Conservation (phyloP, 2,888 invertebrate species). For the Trichopoda pennipes region DNA sequence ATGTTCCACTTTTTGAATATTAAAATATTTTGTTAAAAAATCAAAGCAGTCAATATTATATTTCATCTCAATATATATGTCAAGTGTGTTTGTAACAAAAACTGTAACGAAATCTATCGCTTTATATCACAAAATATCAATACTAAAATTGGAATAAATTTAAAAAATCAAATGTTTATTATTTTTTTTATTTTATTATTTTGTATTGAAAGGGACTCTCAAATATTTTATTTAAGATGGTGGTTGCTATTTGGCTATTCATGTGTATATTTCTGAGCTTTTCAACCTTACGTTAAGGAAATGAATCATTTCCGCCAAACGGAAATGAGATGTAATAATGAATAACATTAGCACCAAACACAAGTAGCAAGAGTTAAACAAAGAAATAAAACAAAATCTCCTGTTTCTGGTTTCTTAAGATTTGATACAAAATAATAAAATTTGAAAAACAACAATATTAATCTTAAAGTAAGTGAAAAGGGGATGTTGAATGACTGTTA, state of each 20-base stretch:
- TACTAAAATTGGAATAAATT: slow-evolving; percentile 26
- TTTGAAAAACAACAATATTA: slow-evolving; percentile 14
- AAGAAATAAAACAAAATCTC: neutral
- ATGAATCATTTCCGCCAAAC: slow-evolving; percentile 70
- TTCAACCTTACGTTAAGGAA: slow-evolving; percentile 60
- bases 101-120: no score
- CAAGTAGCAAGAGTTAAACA: slow-evolving; percentile 13
- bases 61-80: no score
- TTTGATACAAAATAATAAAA: slow-evolving; percentile 14
- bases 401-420: slow-evolving; percentile 16
- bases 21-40: no score
- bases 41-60: no score
- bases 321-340: slow-evolving; percentile 71
- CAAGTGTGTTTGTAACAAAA: no score
- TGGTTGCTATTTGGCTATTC: neutral
- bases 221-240: slow-evolving; percentile 70
- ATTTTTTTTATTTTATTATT: slow-evolving; percentile 20
- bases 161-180: slow-evolving; percentile 11
- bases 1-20: no score
- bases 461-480: slow-evolving; percentile 30
- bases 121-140: neutral
- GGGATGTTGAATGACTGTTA: slow-evolving; percentile 39
- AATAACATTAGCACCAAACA: slow-evolving; percentile 63
- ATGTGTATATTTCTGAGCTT: slow-evolving; percentile 3
- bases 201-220: slow-evolving; percentile 75